A percentile compares a stretch with the other conserved stretches of the same genome.
Evolutionary conservation across 2,888 invertebrate genomes (phyloP).

Genomic region (Thecophora atra): DNA sequence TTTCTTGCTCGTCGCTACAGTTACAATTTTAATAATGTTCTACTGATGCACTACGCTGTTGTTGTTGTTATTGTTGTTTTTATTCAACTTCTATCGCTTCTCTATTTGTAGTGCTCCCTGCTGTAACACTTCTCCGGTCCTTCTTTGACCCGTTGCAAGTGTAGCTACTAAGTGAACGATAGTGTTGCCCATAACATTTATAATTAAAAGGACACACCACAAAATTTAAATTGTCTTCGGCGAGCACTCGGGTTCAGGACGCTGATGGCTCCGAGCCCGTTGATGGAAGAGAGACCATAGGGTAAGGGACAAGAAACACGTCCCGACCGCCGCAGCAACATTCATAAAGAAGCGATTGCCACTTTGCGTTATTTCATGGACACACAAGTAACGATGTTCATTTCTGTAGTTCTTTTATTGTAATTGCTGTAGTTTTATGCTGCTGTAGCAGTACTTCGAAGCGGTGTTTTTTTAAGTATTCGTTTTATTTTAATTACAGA

Average conservation of each 20-base stretch:
- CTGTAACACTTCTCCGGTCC: neutral
- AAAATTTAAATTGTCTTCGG: conserved; percentile 31
- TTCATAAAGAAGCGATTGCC: conserved; percentile 15
- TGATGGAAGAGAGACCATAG: no score
- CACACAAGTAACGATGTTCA: conserved; percentile 9
- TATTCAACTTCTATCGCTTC: neutral
- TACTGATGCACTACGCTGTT: neutral
- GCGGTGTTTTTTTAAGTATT: conserved; percentile 13
- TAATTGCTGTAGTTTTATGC: neutral
- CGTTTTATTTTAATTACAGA: conserved; percentile 32
- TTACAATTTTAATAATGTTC: neutral
- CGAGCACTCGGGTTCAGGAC: neutral
- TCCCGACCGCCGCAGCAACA: neutral
- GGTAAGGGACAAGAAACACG: neutral
- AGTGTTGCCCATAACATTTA: conserved; percentile 34
- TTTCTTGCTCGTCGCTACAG: neutral
- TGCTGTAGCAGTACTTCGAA: conserved; percentile 3
- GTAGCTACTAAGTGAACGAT: conserved; percentile 21
- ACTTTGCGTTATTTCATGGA: conserved; percentile 26
- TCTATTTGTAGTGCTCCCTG: neutral
- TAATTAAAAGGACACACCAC: conserved; percentile 36
- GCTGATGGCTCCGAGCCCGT: neutral
- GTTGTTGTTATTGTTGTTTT: neutral
- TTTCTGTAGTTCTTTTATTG: conserved; percentile 1
- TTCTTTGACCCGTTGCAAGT: conserved; percentile 11